Base-by-base conservation (phyloP, 2,888 invertebrate genomes). In the Idaea biselata region DNA sequence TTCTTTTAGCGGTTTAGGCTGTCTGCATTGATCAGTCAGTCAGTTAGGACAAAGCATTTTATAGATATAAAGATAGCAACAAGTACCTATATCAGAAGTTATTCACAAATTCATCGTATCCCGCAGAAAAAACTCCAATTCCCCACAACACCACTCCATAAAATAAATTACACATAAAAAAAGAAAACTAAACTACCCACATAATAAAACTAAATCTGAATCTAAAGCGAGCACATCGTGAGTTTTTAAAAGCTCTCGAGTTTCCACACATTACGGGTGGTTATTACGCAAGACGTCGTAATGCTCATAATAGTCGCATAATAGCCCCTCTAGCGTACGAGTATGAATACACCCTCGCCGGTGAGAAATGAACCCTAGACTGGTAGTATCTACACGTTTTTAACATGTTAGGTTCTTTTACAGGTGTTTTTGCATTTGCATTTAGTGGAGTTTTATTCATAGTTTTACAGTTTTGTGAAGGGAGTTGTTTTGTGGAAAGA, bases 321-420 rank as follows among this genome's bases (percentile, higher is more conserved):
- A 83, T 82, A 78, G 79, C 79, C 75, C 73, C 79, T 81, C 70
- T 44, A 44, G 11, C 11, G 25, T 25, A 25, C 25, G 25, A 76
- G 80, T 80, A 72, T 83, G 83, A 82, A 82, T 82, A 70, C 82
- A 77, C 77, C 70, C 79, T 83, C 14, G 11, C 44, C 44, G 11
- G 14, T 44, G 44, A 44, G 44, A 44, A 44, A 44, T 44, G 44
- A 44, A 44, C 44, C 44, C 44, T 44, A 44, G 44, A 44, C 33
- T 33, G 25, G 14, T 3, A 44, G 44, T 44, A 3, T 44, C 44
- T 11, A 44, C 44, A 44, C 44, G 44, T 60, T 56, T 64, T 63
- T 61, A 64, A 60, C 62, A 59, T 54, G 16, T 55, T 16, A 18
- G 4, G 57, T 57, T 16, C 16, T 57, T 18, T 57, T 57, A 62